Base-by-base conservation (phyloP, 2,113 vertebrate species). In the Dasypus novemcinctus region DNA sequence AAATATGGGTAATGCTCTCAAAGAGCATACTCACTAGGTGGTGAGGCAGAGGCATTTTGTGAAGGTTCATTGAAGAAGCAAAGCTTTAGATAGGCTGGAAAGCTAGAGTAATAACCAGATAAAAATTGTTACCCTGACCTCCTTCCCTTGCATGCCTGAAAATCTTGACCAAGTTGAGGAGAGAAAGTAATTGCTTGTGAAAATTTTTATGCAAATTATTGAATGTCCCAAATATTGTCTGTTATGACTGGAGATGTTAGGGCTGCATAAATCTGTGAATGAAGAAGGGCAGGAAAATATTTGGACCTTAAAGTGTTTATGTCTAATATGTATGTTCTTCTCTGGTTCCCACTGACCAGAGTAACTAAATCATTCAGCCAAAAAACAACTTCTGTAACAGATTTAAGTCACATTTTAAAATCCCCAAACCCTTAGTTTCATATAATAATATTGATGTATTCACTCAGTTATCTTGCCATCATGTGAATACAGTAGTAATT, bases 381-480 rank as follows among this genome's bases (percentile, higher is more conserved):
- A 91, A 96, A 95, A 66, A 27, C 41, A 31, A 91, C 11, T 90
- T 29, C 3, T 80, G 17, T n/a, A 78, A 92, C 21, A 78, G 46
- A 7, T 74, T 87, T 91, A 63, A 90, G 33, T 76, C 46, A 52
- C 80, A 49, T 71, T 87, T 96, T 49, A 90, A 89, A 94, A 94
- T 68, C 52, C 3, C 8, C n/a, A 93, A 59, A 87, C 20, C 21
- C 29, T 68, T 49, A 27, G 41, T 81, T 95, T 96, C 78, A 61
- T 14, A 25, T 81, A 41, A 76, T 72, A 2, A 52, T 81, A 90
- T 41, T 54, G 25, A 36, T 80, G 18, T 84, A 41, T 80, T 75
- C n/a, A 94, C 52, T n/a, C 18, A 90, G 80, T 85, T 89, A 68
- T 69, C 46, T 57, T 92, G 31, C 78, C 29, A 84, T 82, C 27